Evolutionary conservation across 2,888 invertebrate genomes (phyloP), one percentile per base, ranked within the genome.

Genomic region (Cheilosia scutellata): DNA sequence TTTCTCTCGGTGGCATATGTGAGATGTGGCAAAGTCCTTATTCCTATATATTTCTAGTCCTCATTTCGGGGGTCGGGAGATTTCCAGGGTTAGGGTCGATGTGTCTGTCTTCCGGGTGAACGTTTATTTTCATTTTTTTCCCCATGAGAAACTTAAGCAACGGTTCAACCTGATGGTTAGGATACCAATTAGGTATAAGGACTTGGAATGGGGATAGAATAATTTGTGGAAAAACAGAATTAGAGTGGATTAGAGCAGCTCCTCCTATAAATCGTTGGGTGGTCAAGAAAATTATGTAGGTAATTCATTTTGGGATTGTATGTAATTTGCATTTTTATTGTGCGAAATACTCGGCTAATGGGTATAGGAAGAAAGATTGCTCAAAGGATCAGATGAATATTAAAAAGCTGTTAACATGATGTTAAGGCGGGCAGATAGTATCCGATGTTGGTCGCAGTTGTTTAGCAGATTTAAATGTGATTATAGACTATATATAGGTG

Each of bases 281-380:
- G 78, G 78, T 57, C 63, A 44, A 29, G 65, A 44, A 63, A 63
- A 70, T 77, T 72, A 72, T 74, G 49, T 75, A 65, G 65, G 71
- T 76, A 75, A 84, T 84, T 84, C 80, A 80, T 84, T 84, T 80
- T 44, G 60, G 40, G 53, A 66, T 55, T 77, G 60, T 70, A 70
- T 80, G 75, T 80, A 75, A 84, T 84, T 84, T 84, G 84, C 84
- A 84, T 84, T 84, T 84, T 84, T 80, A 84, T 84, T 80, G 80
- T 70, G 42, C 53, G 62, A 74, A 66, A 57, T 68, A 33, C 77
- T 66, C 16, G 51, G 27, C 47, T 49, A 65, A 76, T 62, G 57
- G 44, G 58, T 25, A 27, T 53, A 27, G 29, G 25, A 6, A 60
- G 29, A 40, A 20, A 29, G 27, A 11, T 33, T 42, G 51, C 49